A percentile compares a stretch with the other conserved stretches of the same genome.
These are phyloP conservation scores for Epinephelus moara DNA, from an alignment of 2,113 vertebrate species.

Conservation along the genomic window DNA sequence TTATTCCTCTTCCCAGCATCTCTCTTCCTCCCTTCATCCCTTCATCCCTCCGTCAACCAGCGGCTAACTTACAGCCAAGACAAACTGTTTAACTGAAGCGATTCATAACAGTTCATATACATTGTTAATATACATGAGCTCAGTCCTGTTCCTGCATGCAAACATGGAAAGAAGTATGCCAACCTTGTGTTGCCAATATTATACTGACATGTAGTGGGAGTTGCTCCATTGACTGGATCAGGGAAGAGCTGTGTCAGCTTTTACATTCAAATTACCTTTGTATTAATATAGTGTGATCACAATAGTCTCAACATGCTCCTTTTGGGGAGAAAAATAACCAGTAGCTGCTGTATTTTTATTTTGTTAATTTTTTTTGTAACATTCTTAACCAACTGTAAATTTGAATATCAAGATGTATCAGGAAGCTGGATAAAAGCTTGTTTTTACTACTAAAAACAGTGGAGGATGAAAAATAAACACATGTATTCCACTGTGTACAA, in stretches of 20 bases:
- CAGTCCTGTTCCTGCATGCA: conserved; percentile 16
- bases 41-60: conserved; percentile 42
- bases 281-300: background rate
- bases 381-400: conserved; percentile 3
- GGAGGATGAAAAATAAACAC: background rate
- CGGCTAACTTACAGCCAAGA: conserved; percentile 59
- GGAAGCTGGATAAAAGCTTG: background rate
- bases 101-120: conserved; percentile 56
- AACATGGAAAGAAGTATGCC: conserved; percentile 39
- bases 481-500: background rate
- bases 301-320: background rate
- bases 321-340: background rate
- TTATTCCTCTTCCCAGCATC: conserved; percentile 62
- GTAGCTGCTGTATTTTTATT: background rate
- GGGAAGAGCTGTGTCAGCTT: background rate
- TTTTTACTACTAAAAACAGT: background rate
- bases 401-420: background rate
- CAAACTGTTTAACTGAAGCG: conserved; percentile 55
- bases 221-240: background rate
- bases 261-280: background rate
- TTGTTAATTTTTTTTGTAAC: background rate
- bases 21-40: conserved; percentile 55
- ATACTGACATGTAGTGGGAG: background rate
- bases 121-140: conserved; percentile 17
- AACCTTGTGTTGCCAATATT: conserved; percentile 9